A percentile compares a stretch with the other conserved stretches of the same genome.
phyloP scores from a whole-genome alignment of 1,140 invertebrate species.

The Caenorhabditis brenneri region DNA sequence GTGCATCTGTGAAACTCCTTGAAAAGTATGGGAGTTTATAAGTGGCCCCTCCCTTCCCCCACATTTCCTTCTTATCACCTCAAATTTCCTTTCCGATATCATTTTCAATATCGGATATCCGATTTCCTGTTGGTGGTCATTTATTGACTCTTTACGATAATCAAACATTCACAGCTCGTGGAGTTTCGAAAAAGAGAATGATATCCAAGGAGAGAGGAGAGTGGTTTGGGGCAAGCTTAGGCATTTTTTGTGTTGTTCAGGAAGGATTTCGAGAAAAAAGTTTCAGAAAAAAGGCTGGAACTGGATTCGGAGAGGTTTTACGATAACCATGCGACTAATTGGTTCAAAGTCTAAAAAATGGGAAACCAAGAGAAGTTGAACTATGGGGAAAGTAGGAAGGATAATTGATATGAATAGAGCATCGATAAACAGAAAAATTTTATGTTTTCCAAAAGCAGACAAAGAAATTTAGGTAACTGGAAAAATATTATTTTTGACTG shows the following conservation, averaged over 20 bases:
- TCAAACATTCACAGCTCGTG: constrained; percentile 19
- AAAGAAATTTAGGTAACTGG: too few species aligned
- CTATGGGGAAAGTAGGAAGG: too few species aligned
- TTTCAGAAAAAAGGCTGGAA: neutral
- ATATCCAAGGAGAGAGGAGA: neutral
- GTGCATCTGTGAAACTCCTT: neutral
- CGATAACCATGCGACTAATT: too few species aligned
- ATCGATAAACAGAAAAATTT: too few species aligned
- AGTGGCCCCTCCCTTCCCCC: neutral
- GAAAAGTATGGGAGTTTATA: constrained; percentile 32
- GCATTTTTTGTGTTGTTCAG: neutral
- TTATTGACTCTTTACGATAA: constrained; percentile 42
- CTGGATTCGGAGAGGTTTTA: too few species aligned
- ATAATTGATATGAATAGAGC: too few species aligned
- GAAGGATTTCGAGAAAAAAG: neutral
- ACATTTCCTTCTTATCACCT: neutral
- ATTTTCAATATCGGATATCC: constrained; percentile 41
- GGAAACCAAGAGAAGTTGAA: too few species aligned
- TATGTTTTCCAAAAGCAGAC: too few species aligned
- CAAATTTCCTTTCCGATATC: constrained; percentile 41
- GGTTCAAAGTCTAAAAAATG: too few species aligned
- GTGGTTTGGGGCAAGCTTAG: constrained; percentile 6
- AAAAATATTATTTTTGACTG: too few species aligned
- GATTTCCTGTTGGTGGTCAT: constrained; percentile 28
- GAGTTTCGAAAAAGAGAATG: neutral